phyloP scores from a whole-genome alignment of 37 sponge, comb jelly and placozoan species.

The Eunapius fragilis region DNA sequence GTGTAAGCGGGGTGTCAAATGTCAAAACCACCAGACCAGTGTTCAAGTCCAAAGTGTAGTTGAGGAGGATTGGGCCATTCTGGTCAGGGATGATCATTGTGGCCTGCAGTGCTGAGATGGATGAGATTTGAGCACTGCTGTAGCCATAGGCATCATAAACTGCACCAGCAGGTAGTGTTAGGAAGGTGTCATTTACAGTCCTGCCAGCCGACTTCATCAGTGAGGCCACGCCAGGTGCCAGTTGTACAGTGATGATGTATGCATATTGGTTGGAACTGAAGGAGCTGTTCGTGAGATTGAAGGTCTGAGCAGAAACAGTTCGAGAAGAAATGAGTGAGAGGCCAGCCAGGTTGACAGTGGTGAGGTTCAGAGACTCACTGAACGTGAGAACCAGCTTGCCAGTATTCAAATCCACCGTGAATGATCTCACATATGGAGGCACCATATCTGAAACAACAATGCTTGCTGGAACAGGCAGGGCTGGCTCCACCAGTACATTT shows the following conservation, averaged over 20 bases:
- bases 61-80: conserved; percentile 53
- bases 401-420: conserved; percentile 76
- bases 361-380: conserved; percentile 70
- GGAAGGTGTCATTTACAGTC: conserved; percentile 60
- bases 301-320: not conserved
- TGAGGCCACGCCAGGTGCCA: not conserved
- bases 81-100: conserved; percentile 54
- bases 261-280: not conserved
- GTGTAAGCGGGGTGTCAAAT: conserved; percentile 44
- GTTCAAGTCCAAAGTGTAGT: conserved; percentile 80
- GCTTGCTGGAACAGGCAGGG: not conserved
- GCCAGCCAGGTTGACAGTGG: conserved; percentile 39
- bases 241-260: not conserved
- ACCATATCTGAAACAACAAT: conserved; percentile 56
- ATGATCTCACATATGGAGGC: conserved; percentile 67
- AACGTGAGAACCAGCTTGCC: conserved; percentile 74
- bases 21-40: conserved; percentile 42
- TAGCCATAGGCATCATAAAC: conserved; percentile 58
- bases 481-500: conserved; percentile 43
- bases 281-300: not conserved
- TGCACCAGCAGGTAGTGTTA: conserved; percentile 49
- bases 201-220: conserved; percentile 31
- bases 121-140: conserved; percentile 27
- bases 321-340: conserved; percentile 48
- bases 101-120: conserved; percentile 63